These are phyloP conservation scores for Vulpes lagopus DNA, from an alignment of 2,113 vertebrate genomes.

Conservation along the genomic window DNA sequence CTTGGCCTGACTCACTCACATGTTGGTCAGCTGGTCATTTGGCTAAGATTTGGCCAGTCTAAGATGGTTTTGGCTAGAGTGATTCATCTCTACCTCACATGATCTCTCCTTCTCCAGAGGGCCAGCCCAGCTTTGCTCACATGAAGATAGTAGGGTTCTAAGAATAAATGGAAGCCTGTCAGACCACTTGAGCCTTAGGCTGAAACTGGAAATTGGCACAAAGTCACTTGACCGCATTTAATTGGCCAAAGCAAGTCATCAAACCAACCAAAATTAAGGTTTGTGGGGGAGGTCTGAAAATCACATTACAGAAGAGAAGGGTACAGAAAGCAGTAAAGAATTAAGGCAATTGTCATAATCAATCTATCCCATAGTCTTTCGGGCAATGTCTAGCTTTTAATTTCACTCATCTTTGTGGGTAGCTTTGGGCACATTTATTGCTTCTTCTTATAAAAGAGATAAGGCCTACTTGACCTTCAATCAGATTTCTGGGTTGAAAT, in stretches of 20 bases:
- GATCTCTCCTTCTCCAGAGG: not conserved
- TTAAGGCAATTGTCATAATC: constrained; percentile 6
- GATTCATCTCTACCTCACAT: not conserved
- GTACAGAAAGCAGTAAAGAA: not conserved
- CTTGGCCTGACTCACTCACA: not conserved
- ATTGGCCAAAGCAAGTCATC: not conserved
- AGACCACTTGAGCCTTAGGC: not conserved
- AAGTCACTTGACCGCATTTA: not conserved
- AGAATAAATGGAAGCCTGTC: not conserved
- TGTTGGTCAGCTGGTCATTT: not conserved
- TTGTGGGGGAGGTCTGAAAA: not conserved
- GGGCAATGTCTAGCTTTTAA: constrained; percentile 34
- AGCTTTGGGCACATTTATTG: constrained; percentile 21
- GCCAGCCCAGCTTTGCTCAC: not conserved
- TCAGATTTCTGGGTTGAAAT: constrained; percentile 65
- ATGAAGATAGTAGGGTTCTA: not conserved
- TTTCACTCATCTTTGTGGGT: constrained; percentile 40
- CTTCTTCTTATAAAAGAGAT: constrained; percentile 39
- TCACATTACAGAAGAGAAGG: not conserved
- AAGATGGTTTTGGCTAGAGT: not conserved
- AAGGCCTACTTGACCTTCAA: constrained; percentile 59
- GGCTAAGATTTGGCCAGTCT: not conserved
- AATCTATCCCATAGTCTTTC: not conserved
- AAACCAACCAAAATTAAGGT: not conserved
- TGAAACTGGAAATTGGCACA: not conserved